Base-by-base conservation (phyloP, 2,888 invertebrate genomes). In the Athalia circularis region DNA sequence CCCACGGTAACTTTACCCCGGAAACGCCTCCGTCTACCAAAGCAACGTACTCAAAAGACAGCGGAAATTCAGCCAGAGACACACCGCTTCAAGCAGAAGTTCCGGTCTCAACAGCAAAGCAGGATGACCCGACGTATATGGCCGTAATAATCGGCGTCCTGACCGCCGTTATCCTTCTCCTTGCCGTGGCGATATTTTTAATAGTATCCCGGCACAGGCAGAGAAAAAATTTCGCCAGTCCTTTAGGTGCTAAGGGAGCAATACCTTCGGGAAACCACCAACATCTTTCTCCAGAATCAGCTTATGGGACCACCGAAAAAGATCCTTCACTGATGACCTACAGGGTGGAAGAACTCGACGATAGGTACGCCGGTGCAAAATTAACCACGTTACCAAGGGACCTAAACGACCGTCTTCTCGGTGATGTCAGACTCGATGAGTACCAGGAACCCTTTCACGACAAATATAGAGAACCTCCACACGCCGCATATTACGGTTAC, bases 341-440 rank as follows among this genome's bases (percentile, higher is more conserved):
- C 84, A 91, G 92, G 59, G 92, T 92, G 65, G 92, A 92, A 76
- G 93, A 92, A 83, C 91, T 93, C 45, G 94, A 94, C 82, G 94
- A 92, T 81, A 84, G 90, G 70, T 90, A 90, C 81, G 88, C 88
- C 3, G 90, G 89, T 3, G 87, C 89, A 9, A 90, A 90, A 77
- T 82, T 90, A 68, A 89, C 90, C 50, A 90, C 90, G 5, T 79
- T 90, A 67, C 90, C 90, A 5, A 84, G 90, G 54, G 90, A 90
- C 81, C 86, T 90, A 61, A 90, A 90, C 81, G 90, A 90, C 84
- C 89, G 90, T 80, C 85, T 90, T 77, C 85, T 90, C 15, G 89
- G 89, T 9, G 90, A 90, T 75, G 90, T 90, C 52, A 88, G 90
- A 75, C 86, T 90, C 79, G 90, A 90, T 85, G 90, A 90, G 79